Evolutionary conservation across 2,113 vertebrate species (phyloP), one percentile per base, ranked within the genome.

Genomic region (Pollachius pollachius): DNA sequence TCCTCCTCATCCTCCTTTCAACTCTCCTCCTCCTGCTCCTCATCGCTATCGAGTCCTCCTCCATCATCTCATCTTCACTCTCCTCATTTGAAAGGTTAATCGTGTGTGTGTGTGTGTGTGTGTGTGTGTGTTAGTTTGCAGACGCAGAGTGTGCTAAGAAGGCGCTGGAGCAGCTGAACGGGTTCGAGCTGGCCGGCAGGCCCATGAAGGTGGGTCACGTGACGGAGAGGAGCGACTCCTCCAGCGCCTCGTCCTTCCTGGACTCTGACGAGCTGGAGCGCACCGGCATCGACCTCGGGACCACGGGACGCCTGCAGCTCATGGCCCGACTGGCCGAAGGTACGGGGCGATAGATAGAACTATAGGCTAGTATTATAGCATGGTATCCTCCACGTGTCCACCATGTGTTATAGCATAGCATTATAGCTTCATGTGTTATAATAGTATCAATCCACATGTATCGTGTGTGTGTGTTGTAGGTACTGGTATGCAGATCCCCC

Each of bases 181-280:
- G 96, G 16, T 99, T 99, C 70, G 96, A 99, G 78, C 80, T 98
- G 83, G 97, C 97, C 0, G 97, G 97, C 2, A 94, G 96, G 3
- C 95, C 97, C 4, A 98, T 99, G 97, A 98, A 98, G 88, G 96
- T 99, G 23, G 96, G 96, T n/a, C 95, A 99, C 3, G 97, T 98
- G 73, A 98, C 96, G 0, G 97, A 99, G 81, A 93, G 95, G 9
- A 95, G 93, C 0, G 97, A 99, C 82, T 90, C 93, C 19, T 94
- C 95, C 13, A 92, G 88, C 19, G 95, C 94, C n/a, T 94, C 95
- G 21, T 97, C 95, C 0, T 95, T 99, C 89, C 89, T 97, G 75
- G 97, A 99, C 81, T 95, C 92, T 13, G 97, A 99, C 79, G 96
- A 98, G 75, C 86, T 98, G 54, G 97, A 99, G 81, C 93, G 95